A percentile compares a stretch with the other conserved stretches of the same genome.
Evolutionary conservation across 2,113 vertebrate genomes (phyloP).

Genomic region (Tenrec ecaudatus): DNA sequence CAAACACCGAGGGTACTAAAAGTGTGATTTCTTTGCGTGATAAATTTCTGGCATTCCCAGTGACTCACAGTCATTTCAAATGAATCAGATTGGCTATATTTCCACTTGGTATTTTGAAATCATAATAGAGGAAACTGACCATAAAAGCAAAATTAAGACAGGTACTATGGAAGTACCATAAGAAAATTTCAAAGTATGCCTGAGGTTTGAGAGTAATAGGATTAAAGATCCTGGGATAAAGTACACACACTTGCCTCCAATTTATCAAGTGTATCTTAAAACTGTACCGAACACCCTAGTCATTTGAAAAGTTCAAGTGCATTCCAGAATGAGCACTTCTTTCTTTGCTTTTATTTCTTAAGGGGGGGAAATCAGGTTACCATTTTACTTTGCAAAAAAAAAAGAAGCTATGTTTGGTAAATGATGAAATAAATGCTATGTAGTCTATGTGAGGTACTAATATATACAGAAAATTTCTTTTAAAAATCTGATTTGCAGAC

Average conservation of each 20-base stretch:
- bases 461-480: background rate
- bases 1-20: conserved; percentile 4
- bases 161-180: background rate
- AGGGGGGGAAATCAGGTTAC: conserved; percentile 17
- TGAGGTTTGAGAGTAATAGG: background rate
- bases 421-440: background rate
- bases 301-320: conserved; percentile 50
- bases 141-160: conserved; percentile 11
- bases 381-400: conserved; percentile 42
- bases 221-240: conserved; percentile 49
- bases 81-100: background rate
- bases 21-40: background rate
- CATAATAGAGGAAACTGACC: conserved; percentile 3
- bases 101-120: conserved; percentile 51
- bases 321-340: background rate
- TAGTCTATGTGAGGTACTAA: background rate
- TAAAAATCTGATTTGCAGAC: background rate
- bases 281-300: background rate
- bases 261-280: conserved; percentile 37
- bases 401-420: background rate
- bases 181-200: conserved; percentile 33
- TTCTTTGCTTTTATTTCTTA: conserved; percentile 11
- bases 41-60: conserved; percentile 13
- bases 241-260: background rate
- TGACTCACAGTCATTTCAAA: background rate